Base-by-base conservation (phyloP, 2,888 invertebrate genomes). In the Athalia circularis region DNA sequence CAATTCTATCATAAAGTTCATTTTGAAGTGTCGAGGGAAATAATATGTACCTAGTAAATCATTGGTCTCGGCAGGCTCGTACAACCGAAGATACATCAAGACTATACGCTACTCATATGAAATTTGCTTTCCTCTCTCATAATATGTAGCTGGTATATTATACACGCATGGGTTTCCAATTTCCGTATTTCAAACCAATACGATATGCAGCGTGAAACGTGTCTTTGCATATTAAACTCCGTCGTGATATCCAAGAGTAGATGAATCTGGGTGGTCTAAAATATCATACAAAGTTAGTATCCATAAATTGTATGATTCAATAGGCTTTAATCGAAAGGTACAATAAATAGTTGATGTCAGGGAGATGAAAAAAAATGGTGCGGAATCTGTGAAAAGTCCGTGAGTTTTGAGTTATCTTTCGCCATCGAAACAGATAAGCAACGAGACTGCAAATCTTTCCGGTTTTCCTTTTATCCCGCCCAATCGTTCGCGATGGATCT, bases 401-500 rank as follows among this genome's bases (percentile, higher is more conserved):
- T 47, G 9, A 72, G 72, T 72, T 68, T 72, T 72, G 59, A 59
- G 57, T 45, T 47, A 13, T n/a, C 57, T 59, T 13, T 72, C 45
- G 72, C 43, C 72, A 59, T 45, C 8, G 59, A 59, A 47, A 15
- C 50, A 75, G 48, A 75, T 75, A 62, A 29, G 75, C 13, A 75
- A 64, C 64, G 61, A 45, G 62, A 64, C 75, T 62, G 75, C 75
- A 75, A 75, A 75, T 75, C 75, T 75, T 50, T 64, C 62, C 75
- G 75, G 75, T 75, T 75, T 89, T 86, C 88, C 87, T 88, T 88
- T 89, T 88, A 88, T 88, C 87, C 87, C 87, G 85, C 86, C 88
- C 88, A 89, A 89, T 90, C 89, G 89, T 89, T 89, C 84, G 86
- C 86, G 86, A 89, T 88, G 88, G 85, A 88, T 85, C 86, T 50